Conservation (phyloP, 2,888 invertebrate species). For the Patella pellucida region DNA sequence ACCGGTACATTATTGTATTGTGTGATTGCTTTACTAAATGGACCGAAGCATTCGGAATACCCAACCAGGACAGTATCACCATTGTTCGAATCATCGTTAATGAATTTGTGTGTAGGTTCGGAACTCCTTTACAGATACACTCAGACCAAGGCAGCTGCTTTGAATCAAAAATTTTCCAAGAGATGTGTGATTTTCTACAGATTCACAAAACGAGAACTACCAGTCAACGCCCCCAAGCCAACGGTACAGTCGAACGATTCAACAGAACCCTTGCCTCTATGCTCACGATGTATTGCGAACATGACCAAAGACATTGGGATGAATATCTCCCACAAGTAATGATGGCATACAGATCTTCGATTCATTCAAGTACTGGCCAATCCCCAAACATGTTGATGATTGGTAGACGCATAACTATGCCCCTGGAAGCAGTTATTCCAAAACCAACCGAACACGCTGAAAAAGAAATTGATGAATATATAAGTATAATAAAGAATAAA, state of each 20-base stretch:
- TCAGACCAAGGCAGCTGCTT: slow-evolving; percentile 27
- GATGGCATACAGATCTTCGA: slow-evolving; percentile 36
- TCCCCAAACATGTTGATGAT: slow-evolving; percentile 36
- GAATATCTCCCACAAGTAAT: slow-evolving; percentile 30
- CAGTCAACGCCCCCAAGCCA: slow-evolving; percentile 28
- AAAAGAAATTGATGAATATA: neutral
- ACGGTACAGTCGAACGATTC: slow-evolving; percentile 34
- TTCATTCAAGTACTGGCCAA: slow-evolving; percentile 26
- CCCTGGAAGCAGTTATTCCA: slow-evolving; percentile 30
- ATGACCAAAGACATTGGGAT: slow-evolving; percentile 31
- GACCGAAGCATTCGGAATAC: too few relatives aligned
- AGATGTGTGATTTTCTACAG: slow-evolving; percentile 27
- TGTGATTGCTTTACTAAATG: slow-evolving; percentile 25
- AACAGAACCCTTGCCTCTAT: slow-evolving; percentile 31
- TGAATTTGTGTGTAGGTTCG: slow-evolving; percentile 24
- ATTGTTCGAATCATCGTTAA: slow-evolving; percentile 18
- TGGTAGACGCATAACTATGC: slow-evolving; percentile 28
- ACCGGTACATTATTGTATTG: slow-evolving; percentile 18
- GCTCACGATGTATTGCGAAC: slow-evolving; percentile 24
- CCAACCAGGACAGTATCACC: slow-evolving; percentile 15
- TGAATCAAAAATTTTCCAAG: slow-evolving; percentile 26
- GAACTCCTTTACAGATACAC: slow-evolving; percentile 23
- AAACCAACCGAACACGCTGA: neutral
- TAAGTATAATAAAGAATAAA: neutral
- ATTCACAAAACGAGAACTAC: slow-evolving; percentile 33